Evolutionary conservation across 2,888 invertebrate genomes (phyloP), one percentile per base, ranked within the genome.

Genomic region (Diachrysia chrysitis): DNA sequence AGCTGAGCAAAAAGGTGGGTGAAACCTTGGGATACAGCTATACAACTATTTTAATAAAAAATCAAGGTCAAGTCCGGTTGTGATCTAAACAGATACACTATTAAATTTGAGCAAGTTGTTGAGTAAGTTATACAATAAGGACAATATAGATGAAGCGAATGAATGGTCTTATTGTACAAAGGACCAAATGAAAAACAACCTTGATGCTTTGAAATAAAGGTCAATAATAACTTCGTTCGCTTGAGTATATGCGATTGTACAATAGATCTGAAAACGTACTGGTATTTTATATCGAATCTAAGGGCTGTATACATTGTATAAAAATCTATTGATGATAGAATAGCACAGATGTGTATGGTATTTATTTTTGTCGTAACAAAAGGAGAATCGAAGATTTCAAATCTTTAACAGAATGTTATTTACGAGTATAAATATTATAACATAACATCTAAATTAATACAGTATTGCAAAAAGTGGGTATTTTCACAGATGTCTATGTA

Each of bases 381-480:
- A 48, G 9, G 12, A 10, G 48, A 19, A 12, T 48, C 48, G 9
- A 19, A 19, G 19, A 12, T 21, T 51, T 21, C 12, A 51, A 19
- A 51, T 51, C 19, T 51, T 2, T 19, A 21, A 10, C 42, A n/a
- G 7, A 42, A 42, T n/a, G n/a, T n/a, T 32, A 32, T 42, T 42
- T 42, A n/a, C 16, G 16, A 37, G 16, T 35, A 37, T 4, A 3
- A 16, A n/a, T n/a, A n/a, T n/a, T n/a, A n/a, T n/a, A n/a, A n/a
- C n/a, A n/a, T n/a, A 14, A 16, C 37, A 37, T n/a, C n/a, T 42
- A 42, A 42, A 42, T 42, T n/a, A n/a, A 42, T 42, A 16, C 23
- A 54, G 23, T 23, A 54, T 54, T 0, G 16, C 14, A 54, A 54
- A 25, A 54, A 48, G 17, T 70, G 75, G 66, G 62, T 51, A 16